Evolutionary conservation across 2,113 vertebrate species (phyloP).

Genomic region (Paramormyrops kingsleyae): DNA sequence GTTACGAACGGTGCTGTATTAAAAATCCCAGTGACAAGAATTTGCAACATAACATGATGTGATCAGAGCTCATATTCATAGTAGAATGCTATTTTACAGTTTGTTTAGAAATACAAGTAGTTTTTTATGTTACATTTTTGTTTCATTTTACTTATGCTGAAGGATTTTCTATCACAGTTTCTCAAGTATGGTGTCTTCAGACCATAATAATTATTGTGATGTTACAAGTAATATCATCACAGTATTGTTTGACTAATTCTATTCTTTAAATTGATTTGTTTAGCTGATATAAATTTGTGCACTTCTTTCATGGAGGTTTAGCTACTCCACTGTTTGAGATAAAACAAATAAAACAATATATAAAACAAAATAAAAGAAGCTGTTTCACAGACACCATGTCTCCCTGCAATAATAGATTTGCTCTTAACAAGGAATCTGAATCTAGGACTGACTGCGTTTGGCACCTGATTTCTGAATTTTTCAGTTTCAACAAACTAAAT

Average conservation of each 20-base stretch:
- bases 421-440: neutral
- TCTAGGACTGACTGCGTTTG: neutral
- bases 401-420: neutral
- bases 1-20: neutral
- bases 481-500: neutral
- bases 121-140: neutral
- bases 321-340: neutral
- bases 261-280: neutral
- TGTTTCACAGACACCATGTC: neutral
- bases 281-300: neutral
- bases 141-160: neutral
- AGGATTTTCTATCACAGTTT: neutral
- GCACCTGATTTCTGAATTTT: neutral
- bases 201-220: neutral
- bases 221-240: neutral
- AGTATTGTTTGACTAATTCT: neutral
- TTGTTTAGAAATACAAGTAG: neutral
- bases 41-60: neutral
- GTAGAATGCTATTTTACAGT: neutral
- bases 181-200: neutral
- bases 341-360: neutral
- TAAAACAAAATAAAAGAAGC: neutral
- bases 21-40: neutral
- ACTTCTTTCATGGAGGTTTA: neutral
- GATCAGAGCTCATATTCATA: neutral